A percentile compares a stretch with the other conserved stretches of the same genome.
Evolutionary conservation across 2,113 vertebrate genomes (phyloP).

Genomic region (Bettongia penicillata): DNA sequence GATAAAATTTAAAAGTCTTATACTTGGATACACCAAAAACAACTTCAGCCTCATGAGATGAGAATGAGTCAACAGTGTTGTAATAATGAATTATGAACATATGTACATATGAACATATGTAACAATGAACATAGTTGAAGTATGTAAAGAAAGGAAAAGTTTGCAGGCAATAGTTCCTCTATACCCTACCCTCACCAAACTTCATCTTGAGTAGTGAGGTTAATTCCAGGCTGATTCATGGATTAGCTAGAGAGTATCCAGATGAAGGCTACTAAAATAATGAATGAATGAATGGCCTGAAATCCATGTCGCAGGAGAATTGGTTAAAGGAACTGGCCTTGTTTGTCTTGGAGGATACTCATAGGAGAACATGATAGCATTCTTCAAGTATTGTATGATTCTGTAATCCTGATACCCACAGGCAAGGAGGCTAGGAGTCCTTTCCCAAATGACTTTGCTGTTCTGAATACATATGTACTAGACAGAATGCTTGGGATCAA

Average conservation of each 20-base stretch:
- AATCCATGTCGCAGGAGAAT: not conserved
- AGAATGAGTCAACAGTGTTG: not conserved
- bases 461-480: not conserved
- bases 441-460: not conserved
- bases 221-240: not conserved
- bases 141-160: not conserved
- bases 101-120: no score
- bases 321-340: not conserved
- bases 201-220: not conserved
- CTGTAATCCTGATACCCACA: not conserved
- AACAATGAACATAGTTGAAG: no score
- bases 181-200: not conserved
- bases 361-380: not conserved
- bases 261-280: not conserved
- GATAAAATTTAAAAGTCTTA: not conserved
- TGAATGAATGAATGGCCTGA: not conserved
- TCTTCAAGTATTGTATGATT: not conserved
- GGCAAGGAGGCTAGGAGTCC: not conserved
- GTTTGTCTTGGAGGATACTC: not conserved
- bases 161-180: not conserved
- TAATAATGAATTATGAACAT: not conserved
- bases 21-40: not conserved
- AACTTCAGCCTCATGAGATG: not conserved
- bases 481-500: not conserved
- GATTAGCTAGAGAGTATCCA: not conserved